phyloP scores from a whole-genome alignment of 2,113 vertebrate species.

The Crocuta crocuta region DNA sequence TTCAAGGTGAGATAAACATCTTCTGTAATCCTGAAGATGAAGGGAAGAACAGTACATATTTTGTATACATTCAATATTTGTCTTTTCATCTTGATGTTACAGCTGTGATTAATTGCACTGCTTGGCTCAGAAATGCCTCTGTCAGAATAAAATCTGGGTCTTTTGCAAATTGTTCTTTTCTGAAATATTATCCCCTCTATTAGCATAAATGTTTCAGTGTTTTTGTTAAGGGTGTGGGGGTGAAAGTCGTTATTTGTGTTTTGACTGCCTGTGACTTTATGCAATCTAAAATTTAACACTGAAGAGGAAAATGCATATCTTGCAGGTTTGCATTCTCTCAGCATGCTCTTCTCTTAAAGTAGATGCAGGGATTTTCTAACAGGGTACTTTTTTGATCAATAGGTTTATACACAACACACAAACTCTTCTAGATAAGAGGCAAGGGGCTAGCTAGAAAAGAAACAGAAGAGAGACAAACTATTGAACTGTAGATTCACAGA shows the following conservation, averaged over 20 bases:
- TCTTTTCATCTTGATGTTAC: slow-evolving; percentile 20
- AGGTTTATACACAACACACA: not conserved
- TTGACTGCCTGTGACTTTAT: slow-evolving; percentile 34
- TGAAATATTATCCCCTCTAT: slow-evolving; percentile 47
- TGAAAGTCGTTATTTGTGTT: slow-evolving; percentile 5
- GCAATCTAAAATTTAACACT: slow-evolving; percentile 33
- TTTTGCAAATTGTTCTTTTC: slow-evolving; percentile 50
- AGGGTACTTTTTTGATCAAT: slow-evolving; percentile 46
- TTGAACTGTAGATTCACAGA: not conserved
- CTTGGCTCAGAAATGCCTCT: slow-evolving; percentile 43
- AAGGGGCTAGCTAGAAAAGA: not conserved
- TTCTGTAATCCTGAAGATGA: not conserved
- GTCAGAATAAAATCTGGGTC: slow-evolving; percentile 28
- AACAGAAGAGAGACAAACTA: not conserved
- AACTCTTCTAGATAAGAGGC: not conserved
- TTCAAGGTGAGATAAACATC: not conserved
- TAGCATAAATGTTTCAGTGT: slow-evolving; percentile 24
- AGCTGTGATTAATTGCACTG: slow-evolving; percentile 5
- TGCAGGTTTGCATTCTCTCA: not conserved
- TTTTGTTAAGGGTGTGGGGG: not conserved
- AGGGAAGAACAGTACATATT: not conserved
- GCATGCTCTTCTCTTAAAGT: not conserved
- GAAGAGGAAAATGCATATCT: not conserved
- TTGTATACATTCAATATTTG: not conserved
- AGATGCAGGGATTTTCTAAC: slow-evolving; percentile 32